Evolutionary conservation across 2,888 invertebrate genomes (phyloP), one percentile per base, ranked within the genome.

Genomic region (Adelognathus sp.): DNA sequence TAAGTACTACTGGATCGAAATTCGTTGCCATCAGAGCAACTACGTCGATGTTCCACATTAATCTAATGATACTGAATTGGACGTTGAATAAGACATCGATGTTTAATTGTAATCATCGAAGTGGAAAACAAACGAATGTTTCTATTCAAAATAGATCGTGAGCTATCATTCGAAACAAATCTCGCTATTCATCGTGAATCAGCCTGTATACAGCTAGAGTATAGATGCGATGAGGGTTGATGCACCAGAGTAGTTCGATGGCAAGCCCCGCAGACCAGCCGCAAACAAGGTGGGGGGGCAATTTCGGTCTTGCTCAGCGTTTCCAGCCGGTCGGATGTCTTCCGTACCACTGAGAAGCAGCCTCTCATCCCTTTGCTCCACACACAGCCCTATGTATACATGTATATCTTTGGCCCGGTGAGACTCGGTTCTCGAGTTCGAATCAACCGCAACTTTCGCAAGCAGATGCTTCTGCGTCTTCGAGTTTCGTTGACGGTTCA

Each of bases 221-320:
- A 24, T 61, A 60, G 76, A 71, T 52, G 66, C 74, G 58, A 79
- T 82, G 71, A 63, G 70, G 72, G 76, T 66, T 76, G 78, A 76
- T 27, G 54, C n/a, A 29, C 14, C n/a, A 29, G 16, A 14, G 27
- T 14, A 11, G 24, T 41, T 16, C 52, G 29, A 73, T 33, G 72
- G 46, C 21, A 44, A 70, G 74, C 67, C 78, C 78, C 81, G 73
- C 82, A 81, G 84, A 80, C 77, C 71, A 79, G 67, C 83, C 88
- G 81, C 87, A 88, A 88, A 88, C 87, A 88, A 87, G 87, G 71
- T 80, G 82, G 80, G n/a, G 79, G 85, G 86, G 84, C 81, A 84
- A 88, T 84, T 85, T 86, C 79, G 82, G 83, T 86, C 87, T 86
- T 86, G 86, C 87, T 88, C 87, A 85, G 87, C 87, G 80, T 87